Conservation (phyloP, 2,113 vertebrate genomes). For the Chloebia gouldiae region DNA sequence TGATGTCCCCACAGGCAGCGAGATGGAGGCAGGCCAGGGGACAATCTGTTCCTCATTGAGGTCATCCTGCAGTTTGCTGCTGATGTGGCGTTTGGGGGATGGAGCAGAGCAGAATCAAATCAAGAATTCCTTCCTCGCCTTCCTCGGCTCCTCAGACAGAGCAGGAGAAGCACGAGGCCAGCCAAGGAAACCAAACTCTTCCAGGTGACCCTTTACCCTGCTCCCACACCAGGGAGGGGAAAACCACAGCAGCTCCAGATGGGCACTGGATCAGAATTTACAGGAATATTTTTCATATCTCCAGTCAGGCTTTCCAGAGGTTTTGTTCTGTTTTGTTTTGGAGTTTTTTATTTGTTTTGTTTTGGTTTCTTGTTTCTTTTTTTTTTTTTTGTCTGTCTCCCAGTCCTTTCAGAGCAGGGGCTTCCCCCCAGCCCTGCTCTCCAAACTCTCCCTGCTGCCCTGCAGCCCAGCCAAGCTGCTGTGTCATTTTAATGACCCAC, state of each 20-base stretch:
- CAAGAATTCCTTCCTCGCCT: background rate
- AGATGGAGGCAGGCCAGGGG: slow-evolving; percentile 43
- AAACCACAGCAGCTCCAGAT: background rate
- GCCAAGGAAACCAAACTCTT: background rate
- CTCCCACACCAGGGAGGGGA: background rate
- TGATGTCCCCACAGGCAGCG: background rate
- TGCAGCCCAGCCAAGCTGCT: background rate
- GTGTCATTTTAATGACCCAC: background rate
- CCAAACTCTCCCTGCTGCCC: background rate
- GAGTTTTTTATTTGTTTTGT: background rate
- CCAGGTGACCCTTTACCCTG: background rate
- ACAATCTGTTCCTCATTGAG: slow-evolving; percentile 62
- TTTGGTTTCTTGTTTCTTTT: too few species aligned
- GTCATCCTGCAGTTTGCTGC: slow-evolving; percentile 36
- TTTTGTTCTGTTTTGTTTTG: too few species aligned
- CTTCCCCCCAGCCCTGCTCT: background rate
- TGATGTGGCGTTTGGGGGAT: slow-evolving; percentile 54
- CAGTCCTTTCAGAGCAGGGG: background rate
- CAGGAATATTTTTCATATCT: background rate
- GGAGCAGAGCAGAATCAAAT: background rate
- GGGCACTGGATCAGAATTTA: background rate
- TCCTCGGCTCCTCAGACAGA: background rate
- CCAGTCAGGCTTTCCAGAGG: background rate
- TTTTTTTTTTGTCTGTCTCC: background rate
- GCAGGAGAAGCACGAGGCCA: background rate